Conservation (phyloP, 2,888 invertebrate species). For the Minunthozetes semirufus region DNA sequence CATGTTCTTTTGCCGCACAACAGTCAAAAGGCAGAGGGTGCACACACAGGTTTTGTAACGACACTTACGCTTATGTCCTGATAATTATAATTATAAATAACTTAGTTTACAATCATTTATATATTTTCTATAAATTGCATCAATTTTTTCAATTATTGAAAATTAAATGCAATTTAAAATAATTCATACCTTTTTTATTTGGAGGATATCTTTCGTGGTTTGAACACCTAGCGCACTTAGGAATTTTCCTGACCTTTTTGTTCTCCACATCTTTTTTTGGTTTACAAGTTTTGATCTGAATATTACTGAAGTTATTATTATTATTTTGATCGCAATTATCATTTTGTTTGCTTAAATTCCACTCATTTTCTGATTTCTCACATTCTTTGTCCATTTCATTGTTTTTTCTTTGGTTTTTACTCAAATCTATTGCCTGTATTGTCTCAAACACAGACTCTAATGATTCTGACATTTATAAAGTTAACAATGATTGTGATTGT, state of each 20-base stretch:
- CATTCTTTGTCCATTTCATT: neutral
- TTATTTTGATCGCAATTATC: neutral
- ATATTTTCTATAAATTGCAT: no score
- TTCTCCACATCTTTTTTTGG: no score
- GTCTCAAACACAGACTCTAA: neutral
- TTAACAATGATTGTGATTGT: no score
- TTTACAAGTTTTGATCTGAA: no score
- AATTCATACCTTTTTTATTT: no score
- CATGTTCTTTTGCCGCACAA: neutral
- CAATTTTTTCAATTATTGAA: no score
- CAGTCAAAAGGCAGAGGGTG: neutral
- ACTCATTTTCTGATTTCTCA: neutral
- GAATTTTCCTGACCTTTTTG: no score
- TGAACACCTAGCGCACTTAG: neutral
- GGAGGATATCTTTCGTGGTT: no score
- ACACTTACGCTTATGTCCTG: neutral
- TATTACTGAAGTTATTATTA: neutral
- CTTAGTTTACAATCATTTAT: no score
- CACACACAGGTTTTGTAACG: neutral
- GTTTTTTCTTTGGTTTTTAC: neutral
- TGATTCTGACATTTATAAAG: neutral
- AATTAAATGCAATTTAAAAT: no score
- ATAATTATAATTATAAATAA: neutral
- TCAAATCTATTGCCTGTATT: neutral
- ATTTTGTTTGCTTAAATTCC: neutral